Evolutionary conservation across 1,140 invertebrate genomes (phyloP).

Genomic region (Sminthurides bifidus): DNA sequence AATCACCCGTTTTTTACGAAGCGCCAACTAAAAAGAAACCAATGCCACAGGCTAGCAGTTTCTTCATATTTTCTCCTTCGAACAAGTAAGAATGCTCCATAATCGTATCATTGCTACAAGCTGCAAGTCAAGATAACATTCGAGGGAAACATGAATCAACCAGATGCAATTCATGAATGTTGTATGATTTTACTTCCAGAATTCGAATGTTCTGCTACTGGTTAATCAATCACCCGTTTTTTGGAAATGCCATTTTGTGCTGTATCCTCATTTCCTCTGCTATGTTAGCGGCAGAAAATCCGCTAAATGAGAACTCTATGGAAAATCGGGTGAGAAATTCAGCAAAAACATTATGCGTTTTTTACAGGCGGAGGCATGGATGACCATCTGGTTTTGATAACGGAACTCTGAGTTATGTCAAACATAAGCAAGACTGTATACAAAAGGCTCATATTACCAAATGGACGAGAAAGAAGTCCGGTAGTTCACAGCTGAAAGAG

Average conservation of each 20-base stretch:
- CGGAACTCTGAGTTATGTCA: too few species aligned
- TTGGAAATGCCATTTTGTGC: slow-evolving; percentile 88
- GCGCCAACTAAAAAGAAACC: slow-evolving; percentile 46
- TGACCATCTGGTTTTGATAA: too few species aligned
- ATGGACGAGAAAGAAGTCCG: too few species aligned
- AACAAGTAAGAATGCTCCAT: slow-evolving; percentile 36
- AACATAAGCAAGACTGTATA: too few species aligned
- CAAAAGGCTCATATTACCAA: too few species aligned
- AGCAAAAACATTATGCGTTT: too few species aligned
- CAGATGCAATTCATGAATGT: too few species aligned
- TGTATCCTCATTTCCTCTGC: slow-evolving; percentile 98
- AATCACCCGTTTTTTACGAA: too few species aligned
- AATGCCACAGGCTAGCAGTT: slow-evolving; percentile 51
- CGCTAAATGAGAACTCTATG: slow-evolving; percentile 60
- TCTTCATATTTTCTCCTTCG: slow-evolving; percentile 45
- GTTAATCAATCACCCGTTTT: slow-evolving; percentile 74
- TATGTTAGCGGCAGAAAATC: slow-evolving; percentile 96
- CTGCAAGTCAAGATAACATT: too few species aligned
- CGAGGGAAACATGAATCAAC: too few species aligned
- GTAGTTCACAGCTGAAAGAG: too few species aligned
- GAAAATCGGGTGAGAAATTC: slow-evolving; percentile 50
- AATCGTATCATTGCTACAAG: neutral
- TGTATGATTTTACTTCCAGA: slow-evolving; percentile 44
- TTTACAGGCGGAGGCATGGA: too few species aligned
- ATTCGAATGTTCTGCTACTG: slow-evolving; percentile 94